phyloP scores from a whole-genome alignment of 2,113 vertebrate genomes.

The Dromiciops gliroides region DNA sequence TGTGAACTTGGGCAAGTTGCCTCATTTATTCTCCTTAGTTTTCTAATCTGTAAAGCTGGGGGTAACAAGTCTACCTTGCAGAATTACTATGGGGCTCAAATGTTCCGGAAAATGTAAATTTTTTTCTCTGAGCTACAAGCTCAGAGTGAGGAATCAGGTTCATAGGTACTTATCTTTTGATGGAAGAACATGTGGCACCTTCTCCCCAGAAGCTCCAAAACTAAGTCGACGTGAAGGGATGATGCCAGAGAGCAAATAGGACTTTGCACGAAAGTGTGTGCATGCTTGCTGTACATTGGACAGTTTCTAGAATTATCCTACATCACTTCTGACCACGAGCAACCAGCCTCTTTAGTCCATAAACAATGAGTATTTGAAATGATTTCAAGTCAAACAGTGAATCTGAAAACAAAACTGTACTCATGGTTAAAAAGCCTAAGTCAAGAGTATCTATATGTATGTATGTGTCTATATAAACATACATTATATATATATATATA shows the following conservation, averaged over 20 bases:
- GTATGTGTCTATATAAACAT: no score
- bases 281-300: neutral
- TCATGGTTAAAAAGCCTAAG: neutral
- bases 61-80: neutral
- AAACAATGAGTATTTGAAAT: neutral
- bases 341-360: neutral
- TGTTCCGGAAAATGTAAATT: neutral
- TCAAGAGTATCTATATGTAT: neutral
- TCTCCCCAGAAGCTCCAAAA: neutral
- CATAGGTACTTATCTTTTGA: no score
- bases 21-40: neutral
- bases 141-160: neutral
- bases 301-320: neutral
- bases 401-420: neutral
- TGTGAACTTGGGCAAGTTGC: no score
- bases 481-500: no score
- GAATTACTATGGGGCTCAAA: neutral
- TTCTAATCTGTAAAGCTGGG: slow-evolving; percentile 7
- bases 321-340: neutral
- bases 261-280: neutral
- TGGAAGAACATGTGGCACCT: no score
- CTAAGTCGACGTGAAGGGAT: neutral
- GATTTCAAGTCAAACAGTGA: neutral
- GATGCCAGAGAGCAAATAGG: neutral
- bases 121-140: no score